Percentiles rank a stretch among this genome's conserved stretches.
Evolutionary conservation across 2,113 vertebrate genomes (phyloP).

Genomic region (Caranx melampygus): DNA sequence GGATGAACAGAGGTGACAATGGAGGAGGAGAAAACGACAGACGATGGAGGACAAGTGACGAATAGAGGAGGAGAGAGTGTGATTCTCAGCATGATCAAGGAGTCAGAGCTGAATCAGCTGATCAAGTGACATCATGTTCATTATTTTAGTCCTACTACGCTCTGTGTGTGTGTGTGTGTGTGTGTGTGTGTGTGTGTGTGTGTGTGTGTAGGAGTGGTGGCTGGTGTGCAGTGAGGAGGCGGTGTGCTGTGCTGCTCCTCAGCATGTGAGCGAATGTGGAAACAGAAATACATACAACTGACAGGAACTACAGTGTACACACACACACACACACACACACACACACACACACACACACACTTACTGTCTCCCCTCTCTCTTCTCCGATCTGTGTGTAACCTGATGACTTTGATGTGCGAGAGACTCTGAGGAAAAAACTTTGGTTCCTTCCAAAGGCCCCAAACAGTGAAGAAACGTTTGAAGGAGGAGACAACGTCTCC

Average conservation of each 20-base stretch:
- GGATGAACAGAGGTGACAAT: background rate
- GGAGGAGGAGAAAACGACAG: background rate
- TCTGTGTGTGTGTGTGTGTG: background rate
- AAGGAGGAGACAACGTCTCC: slow-evolving; percentile 69
- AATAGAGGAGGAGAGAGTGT: background rate
- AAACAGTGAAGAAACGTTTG: slow-evolving; percentile 70
- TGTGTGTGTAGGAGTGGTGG: slow-evolving; percentile 32
- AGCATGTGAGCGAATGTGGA: slow-evolving; percentile 51
- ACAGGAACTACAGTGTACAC: slow-evolving; percentile 37
- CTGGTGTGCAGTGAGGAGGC: slow-evolving; percentile 61
- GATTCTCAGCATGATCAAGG: slow-evolving; percentile 27
- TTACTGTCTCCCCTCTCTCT: slow-evolving; percentile 13
- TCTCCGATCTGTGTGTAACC: slow-evolving; percentile 61
- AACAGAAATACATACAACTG: slow-evolving; percentile 55
- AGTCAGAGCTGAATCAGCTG: slow-evolving; percentile 25
- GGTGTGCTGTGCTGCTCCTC: slow-evolving; percentile 38
- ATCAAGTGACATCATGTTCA: slow-evolving; percentile 5
- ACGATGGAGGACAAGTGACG: slow-evolving; percentile 11
- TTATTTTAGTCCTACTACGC: slow-evolving; percentile 18
- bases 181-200: background rate
- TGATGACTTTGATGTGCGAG: slow-evolving; percentile 73
- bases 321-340: no score
- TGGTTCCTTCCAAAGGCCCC: slow-evolving; percentile 65
- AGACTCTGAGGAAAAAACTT: slow-evolving; percentile 48
- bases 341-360: no score